phyloP scores from a whole-genome alignment of 2,113 vertebrate species.

The Oreocharis arfaki region DNA sequence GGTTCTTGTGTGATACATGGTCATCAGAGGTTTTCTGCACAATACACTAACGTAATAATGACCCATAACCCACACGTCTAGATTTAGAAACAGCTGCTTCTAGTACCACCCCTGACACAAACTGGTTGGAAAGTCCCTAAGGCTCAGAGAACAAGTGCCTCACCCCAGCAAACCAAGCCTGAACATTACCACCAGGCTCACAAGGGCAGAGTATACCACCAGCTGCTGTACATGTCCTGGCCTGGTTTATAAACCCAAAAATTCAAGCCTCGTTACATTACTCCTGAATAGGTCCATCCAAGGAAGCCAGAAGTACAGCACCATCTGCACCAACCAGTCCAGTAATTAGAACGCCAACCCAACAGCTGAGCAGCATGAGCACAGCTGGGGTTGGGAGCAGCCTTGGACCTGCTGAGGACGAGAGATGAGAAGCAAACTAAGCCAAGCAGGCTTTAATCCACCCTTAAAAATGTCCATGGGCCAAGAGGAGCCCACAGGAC shows the following conservation, averaged over 20 bases:
- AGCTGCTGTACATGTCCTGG: neutral
- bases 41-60: neutral
- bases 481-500: neutral
- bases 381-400: accelerated
- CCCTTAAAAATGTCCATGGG: neutral
- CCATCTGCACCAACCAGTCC: neutral
- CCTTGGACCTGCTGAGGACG: neutral
- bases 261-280: accelerated
- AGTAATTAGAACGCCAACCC: neutral
- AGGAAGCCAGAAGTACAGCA: neutral
- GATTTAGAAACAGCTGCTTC: neutral
- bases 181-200: neutral
- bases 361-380: neutral
- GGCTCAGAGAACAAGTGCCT: neutral
- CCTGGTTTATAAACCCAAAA: neutral
- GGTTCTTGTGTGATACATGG: neutral
- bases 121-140: neutral
- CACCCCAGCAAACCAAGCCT: neutral
- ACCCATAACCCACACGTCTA: neutral
- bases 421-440: neutral
- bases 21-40: neutral
- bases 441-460: neutral
- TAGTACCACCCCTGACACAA: neutral
- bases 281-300: neutral
- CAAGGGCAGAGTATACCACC: neutral